Evolutionary conservation across 2,888 invertebrate genomes (phyloP).

Genomic region (Drosophila ustulata): DNA sequence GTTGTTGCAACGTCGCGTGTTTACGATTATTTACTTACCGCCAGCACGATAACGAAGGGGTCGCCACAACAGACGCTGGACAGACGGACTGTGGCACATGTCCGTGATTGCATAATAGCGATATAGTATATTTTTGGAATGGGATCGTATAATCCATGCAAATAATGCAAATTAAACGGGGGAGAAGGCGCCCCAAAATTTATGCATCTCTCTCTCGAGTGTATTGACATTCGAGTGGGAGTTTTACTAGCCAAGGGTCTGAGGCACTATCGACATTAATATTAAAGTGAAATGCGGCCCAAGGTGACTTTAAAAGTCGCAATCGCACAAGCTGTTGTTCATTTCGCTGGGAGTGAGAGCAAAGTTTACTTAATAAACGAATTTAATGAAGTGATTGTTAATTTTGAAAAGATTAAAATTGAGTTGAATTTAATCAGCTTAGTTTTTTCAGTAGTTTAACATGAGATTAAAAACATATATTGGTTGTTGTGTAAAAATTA

Average conservation of each 20-base stretch:
- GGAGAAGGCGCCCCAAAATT: slow-evolving; percentile 23
- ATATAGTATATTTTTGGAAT: slow-evolving; percentile 19
- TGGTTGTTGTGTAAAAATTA: neutral
- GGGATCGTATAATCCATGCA: slow-evolving; percentile 38
- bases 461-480: neutral
- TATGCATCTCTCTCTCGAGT: slow-evolving; percentile 32
- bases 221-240: slow-evolving; percentile 29
- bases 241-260: slow-evolving; percentile 4
- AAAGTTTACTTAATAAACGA: neutral
- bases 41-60: slow-evolving; percentile 11
- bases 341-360: neutral
- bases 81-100: slow-evolving; percentile 13
- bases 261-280: slow-evolving; percentile 10
- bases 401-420: neutral
- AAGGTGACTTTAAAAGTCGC: slow-evolving; percentile 12
- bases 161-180: slow-evolving; percentile 52
- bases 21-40: slow-evolving; percentile 72
- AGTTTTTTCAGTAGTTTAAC: neutral
- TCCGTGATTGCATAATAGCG: slow-evolving; percentile 48
- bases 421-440: neutral
- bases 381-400: neutral
- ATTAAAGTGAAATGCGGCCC: slow-evolving; percentile 7
- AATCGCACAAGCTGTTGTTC: neutral
- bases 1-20: slow-evolving; percentile 71
- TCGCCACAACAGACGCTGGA: neutral